Evolutionary conservation across 2,113 vertebrate genomes (phyloP).

Genomic region (Prunella fulvescens): DNA sequence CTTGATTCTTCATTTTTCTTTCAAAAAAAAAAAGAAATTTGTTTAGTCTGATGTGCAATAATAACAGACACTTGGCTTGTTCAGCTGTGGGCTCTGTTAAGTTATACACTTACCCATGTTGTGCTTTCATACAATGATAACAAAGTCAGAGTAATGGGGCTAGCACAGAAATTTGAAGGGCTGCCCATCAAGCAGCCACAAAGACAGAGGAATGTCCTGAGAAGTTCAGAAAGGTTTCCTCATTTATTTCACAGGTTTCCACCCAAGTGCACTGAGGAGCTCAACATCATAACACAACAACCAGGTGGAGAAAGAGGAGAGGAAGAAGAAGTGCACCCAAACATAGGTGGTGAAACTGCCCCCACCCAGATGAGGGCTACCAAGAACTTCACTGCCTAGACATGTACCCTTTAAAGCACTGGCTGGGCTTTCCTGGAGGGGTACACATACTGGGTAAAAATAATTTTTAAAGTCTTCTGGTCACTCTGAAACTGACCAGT

Average conservation of each 20-base stretch:
- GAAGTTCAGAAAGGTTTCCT: background rate
- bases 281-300: background rate
- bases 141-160: conserved; percentile 15
- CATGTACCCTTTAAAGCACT: background rate
- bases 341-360: background rate
- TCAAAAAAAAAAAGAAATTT: background rate
- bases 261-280: background rate
- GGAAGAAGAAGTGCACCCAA: background rate
- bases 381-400: background rate
- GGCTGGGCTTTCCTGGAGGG: background rate
- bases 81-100: conserved; percentile 48
- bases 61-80: conserved; percentile 57
- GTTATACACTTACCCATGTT: conserved; percentile 10
- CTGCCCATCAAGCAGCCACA: conserved; percentile 2
- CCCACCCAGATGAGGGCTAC: background rate
- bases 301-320: background rate
- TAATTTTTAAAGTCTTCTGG: background rate
- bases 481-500: background rate
- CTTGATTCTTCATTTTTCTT: conserved; percentile 32
- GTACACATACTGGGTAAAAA: background rate
- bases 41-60: conserved; percentile 65
- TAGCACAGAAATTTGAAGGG: background rate
- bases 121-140: conserved; percentile 49
- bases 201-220: background rate
- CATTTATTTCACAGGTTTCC: background rate